Conservation (phyloP, 2,888 invertebrate species). For the Nemapogon koenigi region DNA sequence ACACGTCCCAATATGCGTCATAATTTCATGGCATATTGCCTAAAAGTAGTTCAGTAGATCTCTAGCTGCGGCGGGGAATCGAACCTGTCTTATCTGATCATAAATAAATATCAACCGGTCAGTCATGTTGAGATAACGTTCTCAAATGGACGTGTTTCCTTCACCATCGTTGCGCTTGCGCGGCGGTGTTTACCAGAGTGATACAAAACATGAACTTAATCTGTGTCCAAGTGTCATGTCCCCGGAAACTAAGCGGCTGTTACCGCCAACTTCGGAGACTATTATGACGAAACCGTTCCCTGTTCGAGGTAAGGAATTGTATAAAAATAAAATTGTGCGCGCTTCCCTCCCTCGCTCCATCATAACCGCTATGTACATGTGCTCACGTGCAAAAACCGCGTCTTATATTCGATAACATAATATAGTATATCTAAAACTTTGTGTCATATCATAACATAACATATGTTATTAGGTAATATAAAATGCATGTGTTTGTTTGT, state of each 20-base stretch:
- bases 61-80: slow-evolving; percentile 8
- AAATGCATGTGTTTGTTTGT: too few species aligned
- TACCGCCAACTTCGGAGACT: slow-evolving; percentile 83
- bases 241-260: slow-evolving; percentile 68
- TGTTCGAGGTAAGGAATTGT: slow-evolving; percentile 70
- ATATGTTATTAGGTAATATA: too few species aligned
- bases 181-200: slow-evolving; percentile 37
- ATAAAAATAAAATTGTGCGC: too few species aligned
- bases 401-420: too few species aligned
- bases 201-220: slow-evolving; percentile 58
- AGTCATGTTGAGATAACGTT: slow-evolving; percentile 49
- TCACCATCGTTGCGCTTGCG: slow-evolving; percentile 56
- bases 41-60: slow-evolving; percentile 21
- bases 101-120: slow-evolving; percentile 19
- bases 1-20: too few species aligned
- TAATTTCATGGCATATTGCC: slow-evolving; percentile 28
- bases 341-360: background rate
- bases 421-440: too few species aligned
- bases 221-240: slow-evolving; percentile 77
- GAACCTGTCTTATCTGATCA: slow-evolving; percentile 29
- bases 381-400: too few species aligned
- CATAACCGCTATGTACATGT: too few species aligned
- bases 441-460: too few species aligned
- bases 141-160: slow-evolving; percentile 47
- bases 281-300: slow-evolving; percentile 91